phyloP scores from a whole-genome alignment of 2,113 vertebrate genomes.

The Macrotis lagotis region DNA sequence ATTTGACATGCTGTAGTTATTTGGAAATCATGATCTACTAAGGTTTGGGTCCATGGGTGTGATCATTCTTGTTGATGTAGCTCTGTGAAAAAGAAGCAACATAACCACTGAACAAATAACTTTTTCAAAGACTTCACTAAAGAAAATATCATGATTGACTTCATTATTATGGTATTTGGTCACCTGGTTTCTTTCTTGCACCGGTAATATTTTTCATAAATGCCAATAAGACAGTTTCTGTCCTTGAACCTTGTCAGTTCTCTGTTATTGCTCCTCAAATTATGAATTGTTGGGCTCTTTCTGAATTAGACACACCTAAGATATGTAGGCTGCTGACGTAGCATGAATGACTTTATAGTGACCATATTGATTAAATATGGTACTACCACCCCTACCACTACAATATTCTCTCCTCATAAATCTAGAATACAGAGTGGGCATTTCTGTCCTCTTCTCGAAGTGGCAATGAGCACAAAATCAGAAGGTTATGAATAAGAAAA shows the following conservation, averaged over 20 bases:
- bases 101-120: neutral
- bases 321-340: neutral
- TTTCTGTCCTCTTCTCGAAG: neutral
- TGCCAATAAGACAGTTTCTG: neutral
- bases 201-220: neutral
- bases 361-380: neutral
- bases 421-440: neutral
- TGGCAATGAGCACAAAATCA: neutral
- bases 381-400: neutral
- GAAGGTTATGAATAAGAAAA: neutral
- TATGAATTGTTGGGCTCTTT: neutral
- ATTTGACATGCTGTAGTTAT: neutral
- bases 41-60: neutral
- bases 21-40: neutral
- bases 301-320: neutral
- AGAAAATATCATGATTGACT: neutral
- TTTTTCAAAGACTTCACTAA: neutral
- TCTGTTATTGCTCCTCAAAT: constrained; percentile 15
- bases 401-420: neutral
- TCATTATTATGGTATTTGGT: neutral
- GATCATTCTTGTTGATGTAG: neutral
- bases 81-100: neutral
- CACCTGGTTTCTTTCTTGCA: neutral
- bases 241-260: neutral
- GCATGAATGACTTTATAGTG: neutral